Base-by-base conservation (phyloP, 2,888 invertebrate species). In the Oscheius myriophilus region DNA sequence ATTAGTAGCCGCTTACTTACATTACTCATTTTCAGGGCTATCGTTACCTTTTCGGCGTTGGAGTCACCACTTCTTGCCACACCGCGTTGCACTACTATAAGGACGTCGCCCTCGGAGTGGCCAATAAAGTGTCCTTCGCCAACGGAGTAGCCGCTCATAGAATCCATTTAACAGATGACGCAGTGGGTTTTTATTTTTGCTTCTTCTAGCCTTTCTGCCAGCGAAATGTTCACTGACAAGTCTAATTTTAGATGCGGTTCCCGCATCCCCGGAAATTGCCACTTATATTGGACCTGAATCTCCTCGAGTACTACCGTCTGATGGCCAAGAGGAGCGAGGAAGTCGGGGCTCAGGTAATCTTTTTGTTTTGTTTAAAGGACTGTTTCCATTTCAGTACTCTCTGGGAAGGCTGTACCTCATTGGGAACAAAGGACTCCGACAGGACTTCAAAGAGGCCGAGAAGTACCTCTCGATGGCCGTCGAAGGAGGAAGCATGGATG, bases 281-380 rank as follows among this genome's bases (percentile, higher is more conserved):
- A 90, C 90, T 51, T 91, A 92, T 3, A 67, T 16, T 97, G 88
- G 94, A 94, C 70, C 87, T 88, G 71, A 96, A 98, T 89, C 91
- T 97, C 77, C 92, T 98, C 67, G 96, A 95, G 86, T 99, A 99
- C 89, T 98, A 98, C 89, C 94, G 96, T 87, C 91, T 97, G 84
- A 89, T 98, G 79, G 98, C 97, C 0, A 96, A 97, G 87, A 96
- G 4, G 33, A 96, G 97, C 87, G 97, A 97, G 1, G 97, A 98
- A 87, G 92, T 95, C 39, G 95, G 95, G 87, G 96, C 96, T 1
- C 96, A 96, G 91, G 93, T 92, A 7, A 21, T 2, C 2, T 3
- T n/a, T n/a, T 6, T 33, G 14, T 9, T 3, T 43, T 69, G 18
- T 21, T 3, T 39, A 16, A 26, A 23, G 16, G 45, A 62, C n/a